Base-by-base conservation (phyloP, 2,113 vertebrate genomes). In the Stigmatopora nigra region DNA sequence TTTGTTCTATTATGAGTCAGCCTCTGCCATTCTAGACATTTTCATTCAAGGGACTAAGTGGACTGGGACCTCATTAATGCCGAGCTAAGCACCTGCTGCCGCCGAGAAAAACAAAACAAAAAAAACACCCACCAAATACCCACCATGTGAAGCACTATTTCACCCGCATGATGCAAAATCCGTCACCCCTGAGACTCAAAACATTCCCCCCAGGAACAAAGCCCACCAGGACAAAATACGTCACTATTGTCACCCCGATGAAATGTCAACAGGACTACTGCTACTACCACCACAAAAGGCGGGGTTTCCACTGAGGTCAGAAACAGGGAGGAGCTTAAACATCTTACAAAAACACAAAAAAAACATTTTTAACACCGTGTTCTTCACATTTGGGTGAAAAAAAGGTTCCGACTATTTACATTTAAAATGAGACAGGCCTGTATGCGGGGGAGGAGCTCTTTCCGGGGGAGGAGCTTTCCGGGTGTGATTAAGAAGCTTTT, bases 41-140 rank as follows among this genome's bases (percentile, higher is more conserved):
- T 31, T 71, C 59, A 70, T 76, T 77, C 45, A 49, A 79, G 82
- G 77, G 71, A 70, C 61, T n/a, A 47, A 0, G 61, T 63, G 83
- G 67, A 82, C 71, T 80, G 86, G 84, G 84, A 86, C 55, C 82
- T 87, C 79, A 86, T 87, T 86, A 88, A 65, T 61, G 77, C 52
- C 68, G 71, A 79, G 67, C 66, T 67, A 67, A 51, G 61, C 83
- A 88, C 82, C 86, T 87, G 87, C 77, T 78, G 59, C 82, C 68
- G 79, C 73, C 61, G 38, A 59, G 49, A 38, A 61, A 69, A 75
- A 80, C 68, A 80, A 76, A 67, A n/a, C n/a, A n/a, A 58, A 68
- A 15, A 46, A 11, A 12, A 47, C 35, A 78, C 76, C 67, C 64
- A 68, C 68, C 70, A 58, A 47, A 72, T n/a, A 76, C 71, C 70